Evolutionary conservation across 1,140 invertebrate genomes (phyloP).

Genomic region (Zaprionus davidi): DNA sequence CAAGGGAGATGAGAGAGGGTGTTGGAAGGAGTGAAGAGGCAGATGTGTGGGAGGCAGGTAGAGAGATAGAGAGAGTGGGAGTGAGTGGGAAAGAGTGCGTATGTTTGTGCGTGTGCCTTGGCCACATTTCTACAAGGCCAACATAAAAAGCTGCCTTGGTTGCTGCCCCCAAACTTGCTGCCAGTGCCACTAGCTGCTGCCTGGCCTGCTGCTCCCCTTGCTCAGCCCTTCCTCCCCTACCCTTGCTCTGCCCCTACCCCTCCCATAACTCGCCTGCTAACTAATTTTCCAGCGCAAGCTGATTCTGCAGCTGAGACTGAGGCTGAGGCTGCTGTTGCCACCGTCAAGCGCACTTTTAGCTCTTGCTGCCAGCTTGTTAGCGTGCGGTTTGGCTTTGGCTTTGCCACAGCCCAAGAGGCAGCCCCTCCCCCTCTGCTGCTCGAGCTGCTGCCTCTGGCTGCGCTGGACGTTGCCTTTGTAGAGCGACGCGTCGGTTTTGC

Average conservation of each 20-base stretch:
- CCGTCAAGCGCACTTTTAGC: conserved; percentile 20
- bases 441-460: background rate
- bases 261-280: conserved; percentile 22
- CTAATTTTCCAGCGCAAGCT: conserved; percentile 30
- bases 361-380: conserved; percentile 47
- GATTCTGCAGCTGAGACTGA: conserved; percentile 9
- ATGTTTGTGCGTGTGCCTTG: background rate
- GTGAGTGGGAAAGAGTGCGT: background rate
- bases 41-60: too few relatives aligned
- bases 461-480: conserved; percentile 32
- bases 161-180: conserved; percentile 12
- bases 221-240: background rate
- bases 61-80: background rate
- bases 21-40: too few relatives aligned
- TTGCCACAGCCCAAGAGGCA: background rate
- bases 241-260: background rate
- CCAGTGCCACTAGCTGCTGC: conserved; percentile 33
- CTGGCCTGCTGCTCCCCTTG: background rate
- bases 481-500: conserved; percentile 1
- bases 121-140: background rate
- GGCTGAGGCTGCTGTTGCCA: background rate
- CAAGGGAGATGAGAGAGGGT: background rate
- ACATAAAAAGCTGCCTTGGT: conserved; percentile 8
- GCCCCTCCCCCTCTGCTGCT: background rate
- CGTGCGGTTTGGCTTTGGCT: conserved; percentile 49